Conservation (phyloP, 2,888 invertebrate species). For the Drosophila koepferae region DNA sequence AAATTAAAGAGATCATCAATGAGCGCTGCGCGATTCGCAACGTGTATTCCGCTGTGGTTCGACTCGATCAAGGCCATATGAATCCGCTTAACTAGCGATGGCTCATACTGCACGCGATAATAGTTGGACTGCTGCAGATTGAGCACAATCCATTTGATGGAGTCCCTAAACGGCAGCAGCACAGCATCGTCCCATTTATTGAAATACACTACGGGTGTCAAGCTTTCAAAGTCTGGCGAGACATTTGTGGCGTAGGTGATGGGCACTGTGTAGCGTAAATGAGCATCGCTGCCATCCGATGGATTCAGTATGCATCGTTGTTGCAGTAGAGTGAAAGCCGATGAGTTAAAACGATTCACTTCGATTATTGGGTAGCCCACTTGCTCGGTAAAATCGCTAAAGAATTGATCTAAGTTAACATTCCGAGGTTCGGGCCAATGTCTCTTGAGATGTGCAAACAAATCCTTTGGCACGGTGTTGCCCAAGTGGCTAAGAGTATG, state of each 20-base stretch:
- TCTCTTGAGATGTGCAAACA: constrained; percentile 86
- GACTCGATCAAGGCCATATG: constrained; percentile 49
- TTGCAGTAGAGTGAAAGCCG: constrained; percentile 58
- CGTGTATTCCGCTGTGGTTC: constrained; percentile 66
- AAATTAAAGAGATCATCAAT: constrained; percentile 90
- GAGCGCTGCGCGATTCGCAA: constrained; percentile 90
- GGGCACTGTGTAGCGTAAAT: constrained; percentile 76
- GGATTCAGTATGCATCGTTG: constrained; percentile 68
- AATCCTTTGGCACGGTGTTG: constrained; percentile 86
- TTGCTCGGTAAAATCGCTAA: constrained; percentile 89
- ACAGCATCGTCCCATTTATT: constrained; percentile 32
- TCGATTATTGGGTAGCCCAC: constrained; percentile 88
- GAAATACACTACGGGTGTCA: constrained; percentile 65
- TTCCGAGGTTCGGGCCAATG: constrained; percentile 69
- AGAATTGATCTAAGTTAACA: constrained; percentile 79
- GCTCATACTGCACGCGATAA: constrained; percentile 90
- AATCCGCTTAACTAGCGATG: constrained; percentile 86
- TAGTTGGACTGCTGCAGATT: constrained; percentile 82
- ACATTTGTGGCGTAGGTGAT: constrained; percentile 78
- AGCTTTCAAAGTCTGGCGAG: constrained; percentile 62
- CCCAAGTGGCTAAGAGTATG: constrained; percentile 65
- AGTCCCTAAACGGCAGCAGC: constrained; percentile 24
- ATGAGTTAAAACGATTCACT: constrained; percentile 79
- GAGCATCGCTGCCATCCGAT: constrained; percentile 54
- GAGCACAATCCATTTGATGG: constrained; percentile 79